Conservation (phyloP, 2,797 vertebrate species). For the Myotis daubentonii region DNA sequence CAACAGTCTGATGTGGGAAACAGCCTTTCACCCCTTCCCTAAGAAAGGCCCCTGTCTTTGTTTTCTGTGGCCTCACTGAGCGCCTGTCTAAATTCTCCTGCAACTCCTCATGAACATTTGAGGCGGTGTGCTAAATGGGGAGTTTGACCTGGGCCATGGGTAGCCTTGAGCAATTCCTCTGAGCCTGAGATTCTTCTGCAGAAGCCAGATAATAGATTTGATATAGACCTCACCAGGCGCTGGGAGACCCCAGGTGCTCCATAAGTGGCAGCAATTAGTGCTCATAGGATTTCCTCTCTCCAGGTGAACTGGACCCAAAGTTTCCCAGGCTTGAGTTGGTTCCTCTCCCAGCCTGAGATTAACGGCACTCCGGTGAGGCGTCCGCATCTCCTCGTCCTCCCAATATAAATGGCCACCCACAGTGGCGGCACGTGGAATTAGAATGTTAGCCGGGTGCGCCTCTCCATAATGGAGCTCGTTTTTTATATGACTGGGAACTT, state of each 20-base stretch:
- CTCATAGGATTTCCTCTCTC: constrained; percentile 44
- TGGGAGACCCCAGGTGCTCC: constrained; percentile 29
- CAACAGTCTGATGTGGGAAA: not conserved
- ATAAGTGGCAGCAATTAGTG: not conserved
- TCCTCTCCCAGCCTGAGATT: constrained; percentile 42
- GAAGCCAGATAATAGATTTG: not conserved
- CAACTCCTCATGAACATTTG: not conserved
- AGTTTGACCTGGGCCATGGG: not conserved
- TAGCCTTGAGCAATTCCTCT: not conserved
- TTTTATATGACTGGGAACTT: constrained; percentile 70
- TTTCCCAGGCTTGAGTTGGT: constrained; percentile 59
- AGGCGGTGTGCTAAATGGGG: not conserved
- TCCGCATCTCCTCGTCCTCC: constrained; percentile 46
- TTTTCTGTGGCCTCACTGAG: not conserved
- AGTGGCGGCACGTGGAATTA: constrained; percentile 57
- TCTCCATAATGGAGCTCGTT: constrained; percentile 64
- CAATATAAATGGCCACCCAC: constrained; percentile 67
- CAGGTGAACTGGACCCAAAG: not conserved
- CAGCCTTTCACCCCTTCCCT: not conserved
- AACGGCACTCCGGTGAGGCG: not conserved
- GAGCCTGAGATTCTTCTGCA: not conserved
- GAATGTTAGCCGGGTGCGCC: constrained; percentile 39
- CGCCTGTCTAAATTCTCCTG: not conserved
- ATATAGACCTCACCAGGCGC: not conserved
- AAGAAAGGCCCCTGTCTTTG: not conserved